These are phyloP conservation scores for Penaeus indicus DNA, from an alignment of 1,140 invertebrate genomes.

Conservation along the genomic window DNA sequence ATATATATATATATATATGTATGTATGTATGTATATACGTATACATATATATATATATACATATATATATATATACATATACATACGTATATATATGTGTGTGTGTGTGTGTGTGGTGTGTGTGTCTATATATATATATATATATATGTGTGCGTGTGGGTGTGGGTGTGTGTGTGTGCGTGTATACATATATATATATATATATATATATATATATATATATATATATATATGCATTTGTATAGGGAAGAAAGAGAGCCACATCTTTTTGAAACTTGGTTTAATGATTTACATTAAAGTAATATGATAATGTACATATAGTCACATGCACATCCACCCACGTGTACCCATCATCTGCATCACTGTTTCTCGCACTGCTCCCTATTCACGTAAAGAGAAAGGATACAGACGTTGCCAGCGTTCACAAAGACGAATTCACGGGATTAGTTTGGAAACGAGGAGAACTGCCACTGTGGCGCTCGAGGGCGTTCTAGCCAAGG, in stretches of 20 bases:
- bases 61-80: too few relatives aligned
- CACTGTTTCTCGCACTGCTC: neutral
- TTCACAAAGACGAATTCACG: neutral
- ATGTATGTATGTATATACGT: too few relatives aligned
- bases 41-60: too few relatives aligned
- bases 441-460: too few relatives aligned
- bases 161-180: too few relatives aligned
- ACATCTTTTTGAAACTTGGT: neutral
- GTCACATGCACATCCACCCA: neutral
- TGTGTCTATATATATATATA: too few relatives aligned
- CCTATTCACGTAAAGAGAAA: neutral
- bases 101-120: too few relatives aligned
- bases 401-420: neutral
- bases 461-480: too few relatives aligned
- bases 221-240: neutral
- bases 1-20: too few relatives aligned
- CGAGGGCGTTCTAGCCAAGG: too few relatives aligned
- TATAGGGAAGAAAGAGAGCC: neutral
- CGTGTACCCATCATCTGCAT: neutral
- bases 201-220: neutral
- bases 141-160: too few relatives aligned
- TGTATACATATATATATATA: neutral
- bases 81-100: too few relatives aligned
- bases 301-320: neutral
- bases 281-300: neutral